Evolutionary conservation across 2,113 vertebrate genomes (phyloP), one percentile per base, ranked within the genome.

Genomic region (Cottus gobio): DNA sequence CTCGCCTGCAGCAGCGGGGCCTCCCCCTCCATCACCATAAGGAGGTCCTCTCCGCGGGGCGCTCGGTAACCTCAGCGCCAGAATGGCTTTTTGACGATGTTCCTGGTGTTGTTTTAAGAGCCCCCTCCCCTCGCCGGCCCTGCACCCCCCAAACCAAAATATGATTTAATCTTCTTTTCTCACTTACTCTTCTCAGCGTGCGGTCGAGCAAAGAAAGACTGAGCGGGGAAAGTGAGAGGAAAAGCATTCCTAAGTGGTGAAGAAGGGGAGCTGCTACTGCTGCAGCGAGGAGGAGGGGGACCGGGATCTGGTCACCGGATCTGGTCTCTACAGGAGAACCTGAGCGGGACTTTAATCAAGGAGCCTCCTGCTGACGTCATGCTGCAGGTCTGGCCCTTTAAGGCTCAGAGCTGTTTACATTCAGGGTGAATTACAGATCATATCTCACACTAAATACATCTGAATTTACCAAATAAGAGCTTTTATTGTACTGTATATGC

Each of bases 21-120:
- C 92, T 93, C 93, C 95, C 93, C 95, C 94, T 97, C 95, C 95
- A 93, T 96, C 96, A 96, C 93, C 86, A 85, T 94, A 94, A 96
- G 93, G 85, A 95, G 93, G 92, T 95, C 87, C 81, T 78, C 92
- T 94, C 92, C 89, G 79, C 84, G 86, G 93, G 93, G 92, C 91
- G 95, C 92, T 91, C 84, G 92, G 84, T 94, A 95, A 94, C 93
- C 93, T 92, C 80, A 93, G 91, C 67, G 60, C 71, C 92, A 77
- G 93, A 92, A 95, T 96, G 94, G 94, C 92, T 93, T 92, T 95
- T 94, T 95, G 95, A 96, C 92, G 95, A 92, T 85, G 83, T 92
- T 89, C 80, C 91, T 90, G 73, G 92, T 93, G 93, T 90, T 95
- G 89, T 94, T 95, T 94, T 95, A 95, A 95, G 90, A 93, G 89